Percentiles rank a stretch among this genome's conserved stretches.
phyloP scores from a whole-genome alignment of 1,140 invertebrate genomes.

The Gryllus bimaculatus region DNA sequence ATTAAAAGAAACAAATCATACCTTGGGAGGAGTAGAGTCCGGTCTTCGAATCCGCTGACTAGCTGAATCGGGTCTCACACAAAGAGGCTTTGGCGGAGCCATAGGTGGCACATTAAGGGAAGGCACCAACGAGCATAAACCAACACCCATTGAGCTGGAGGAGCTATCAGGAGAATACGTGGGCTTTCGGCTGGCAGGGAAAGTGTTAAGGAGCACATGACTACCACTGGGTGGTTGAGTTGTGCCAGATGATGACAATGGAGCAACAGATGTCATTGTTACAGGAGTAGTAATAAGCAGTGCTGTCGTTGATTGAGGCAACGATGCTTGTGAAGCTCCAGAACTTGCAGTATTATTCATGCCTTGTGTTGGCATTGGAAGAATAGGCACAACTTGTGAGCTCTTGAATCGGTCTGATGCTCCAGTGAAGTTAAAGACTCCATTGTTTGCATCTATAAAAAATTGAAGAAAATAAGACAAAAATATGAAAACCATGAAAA shows the following conservation, averaged over 20 bases:
- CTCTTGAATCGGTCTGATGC: slow-evolving; percentile 32
- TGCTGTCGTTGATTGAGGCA: slow-evolving; percentile 29
- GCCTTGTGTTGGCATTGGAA: slow-evolving; percentile 15
- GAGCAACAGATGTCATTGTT: slow-evolving; percentile 23
- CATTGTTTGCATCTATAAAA: slow-evolving; percentile 12
- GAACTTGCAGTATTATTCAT: background rate
- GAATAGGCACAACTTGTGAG: slow-evolving; percentile 21
- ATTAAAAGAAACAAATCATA: background rate
- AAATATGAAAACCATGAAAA: background rate
- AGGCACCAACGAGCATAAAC: background rate
- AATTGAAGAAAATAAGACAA: background rate
- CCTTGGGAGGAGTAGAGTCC: background rate
- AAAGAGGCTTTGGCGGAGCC: background rate
- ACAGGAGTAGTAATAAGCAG: slow-evolving; percentile 37
- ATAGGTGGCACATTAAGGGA: background rate
- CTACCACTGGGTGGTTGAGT: background rate
- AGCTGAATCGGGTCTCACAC: background rate
- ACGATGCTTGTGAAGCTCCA: background rate
- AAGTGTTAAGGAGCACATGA: background rate
- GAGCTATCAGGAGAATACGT: background rate
- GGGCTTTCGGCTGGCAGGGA: background rate
- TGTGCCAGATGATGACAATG: background rate
- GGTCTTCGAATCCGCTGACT: background rate
- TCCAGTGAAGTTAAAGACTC: slow-evolving; percentile 27
- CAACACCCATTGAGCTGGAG: background rate